phyloP scores from a whole-genome alignment of 2,113 vertebrate species.

The Aegypius monachus region DNA sequence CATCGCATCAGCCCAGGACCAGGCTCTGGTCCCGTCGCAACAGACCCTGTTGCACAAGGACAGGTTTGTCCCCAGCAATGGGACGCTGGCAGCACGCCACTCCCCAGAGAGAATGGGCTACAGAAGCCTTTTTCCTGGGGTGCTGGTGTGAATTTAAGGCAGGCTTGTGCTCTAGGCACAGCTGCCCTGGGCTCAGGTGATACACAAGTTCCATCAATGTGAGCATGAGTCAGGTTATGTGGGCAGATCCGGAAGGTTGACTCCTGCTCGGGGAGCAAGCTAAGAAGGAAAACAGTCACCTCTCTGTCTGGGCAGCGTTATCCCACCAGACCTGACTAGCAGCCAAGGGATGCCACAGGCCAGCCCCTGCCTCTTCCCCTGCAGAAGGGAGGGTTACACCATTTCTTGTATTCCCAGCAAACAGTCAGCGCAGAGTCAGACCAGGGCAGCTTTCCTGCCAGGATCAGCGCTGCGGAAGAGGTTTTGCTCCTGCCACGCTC shows the following conservation, averaged over 20 bases:
- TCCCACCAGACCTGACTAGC: background rate
- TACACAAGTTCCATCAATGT: accelerated
- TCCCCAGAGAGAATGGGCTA: background rate
- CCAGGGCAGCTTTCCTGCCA: background rate
- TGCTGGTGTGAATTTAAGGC: background rate
- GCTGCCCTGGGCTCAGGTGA: background rate
- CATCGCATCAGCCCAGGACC: background rate
- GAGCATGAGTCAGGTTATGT: too few species aligned
- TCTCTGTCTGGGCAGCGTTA: accelerated
- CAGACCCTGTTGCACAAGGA: background rate
- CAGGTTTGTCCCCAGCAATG: background rate
- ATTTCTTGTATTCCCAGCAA: background rate
- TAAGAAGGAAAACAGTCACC: background rate
- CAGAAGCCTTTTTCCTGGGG: background rate
- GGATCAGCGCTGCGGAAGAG: background rate
- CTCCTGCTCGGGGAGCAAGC: background rate
- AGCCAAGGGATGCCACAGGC: background rate
- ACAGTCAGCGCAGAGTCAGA: accelerated
- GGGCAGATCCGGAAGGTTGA: background rate
- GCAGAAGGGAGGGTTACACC: background rate
- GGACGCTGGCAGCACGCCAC: background rate
- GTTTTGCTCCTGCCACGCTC: background rate
- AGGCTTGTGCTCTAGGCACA: background rate
- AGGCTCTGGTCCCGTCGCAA: accelerated
- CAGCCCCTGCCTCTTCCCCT: background rate